These are phyloP conservation scores for Sinhomidia bicolor DNA, from an alignment of 2,888 invertebrate species.

Conservation along the genomic window DNA sequence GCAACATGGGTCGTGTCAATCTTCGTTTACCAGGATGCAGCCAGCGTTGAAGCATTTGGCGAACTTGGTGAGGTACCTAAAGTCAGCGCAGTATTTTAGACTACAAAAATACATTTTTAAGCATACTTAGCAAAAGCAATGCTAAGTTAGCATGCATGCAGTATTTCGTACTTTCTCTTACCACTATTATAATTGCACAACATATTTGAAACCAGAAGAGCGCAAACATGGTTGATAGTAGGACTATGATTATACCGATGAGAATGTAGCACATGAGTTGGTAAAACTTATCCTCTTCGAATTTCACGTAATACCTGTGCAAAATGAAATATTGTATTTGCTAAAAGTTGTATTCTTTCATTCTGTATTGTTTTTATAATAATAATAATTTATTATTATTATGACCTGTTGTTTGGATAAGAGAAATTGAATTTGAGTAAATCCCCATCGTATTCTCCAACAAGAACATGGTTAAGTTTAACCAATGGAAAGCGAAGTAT, in stretches of 20 bases:
- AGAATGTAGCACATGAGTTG: conserved; percentile 75
- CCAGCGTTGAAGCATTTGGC: conserved; percentile 60
- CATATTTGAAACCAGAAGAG: conserved; percentile 77
- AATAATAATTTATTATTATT: neutral
- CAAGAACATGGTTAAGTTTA: conserved; percentile 74
- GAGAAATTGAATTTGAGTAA: conserved; percentile 74
- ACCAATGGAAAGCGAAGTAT: conserved; percentile 72
- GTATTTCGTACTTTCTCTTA: conserved; percentile 36
- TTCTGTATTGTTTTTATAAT: too few species aligned
- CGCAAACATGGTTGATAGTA: conserved; percentile 71
- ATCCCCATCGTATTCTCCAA: conserved; percentile 75
- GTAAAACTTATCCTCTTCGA: conserved; percentile 76
- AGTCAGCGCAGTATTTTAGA: neutral
- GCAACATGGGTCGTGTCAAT: conserved; percentile 92
- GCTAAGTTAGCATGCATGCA: too few species aligned
- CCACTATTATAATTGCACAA: conserved; percentile 73
- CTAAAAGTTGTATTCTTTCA: too few species aligned
- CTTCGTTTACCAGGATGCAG: conserved; percentile 81
- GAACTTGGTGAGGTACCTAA: conserved; percentile 71
- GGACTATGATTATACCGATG: conserved; percentile 71
- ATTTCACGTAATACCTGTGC: conserved; percentile 74
- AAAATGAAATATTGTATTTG: neutral
- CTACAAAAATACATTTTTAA: too few species aligned
- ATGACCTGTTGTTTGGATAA: conserved; percentile 72
- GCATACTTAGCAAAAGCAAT: too few species aligned